Evolutionary conservation across 2,113 vertebrate genomes (phyloP), one percentile per base, ranked within the genome.

Genomic region (Lota lota): DNA sequence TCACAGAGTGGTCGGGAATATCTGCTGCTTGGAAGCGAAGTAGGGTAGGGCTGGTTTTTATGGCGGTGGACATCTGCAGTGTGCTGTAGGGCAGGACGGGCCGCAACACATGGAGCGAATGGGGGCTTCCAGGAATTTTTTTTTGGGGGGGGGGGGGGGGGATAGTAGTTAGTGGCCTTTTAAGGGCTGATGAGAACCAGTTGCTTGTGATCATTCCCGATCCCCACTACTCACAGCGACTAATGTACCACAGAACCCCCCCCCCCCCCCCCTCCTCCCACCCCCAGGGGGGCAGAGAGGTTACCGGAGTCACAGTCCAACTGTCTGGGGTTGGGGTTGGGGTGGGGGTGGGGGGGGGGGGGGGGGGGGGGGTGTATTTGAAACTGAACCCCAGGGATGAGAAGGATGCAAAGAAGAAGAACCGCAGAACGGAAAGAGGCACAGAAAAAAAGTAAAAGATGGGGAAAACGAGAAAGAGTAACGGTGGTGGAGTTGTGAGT

Each of bases 181-280:
- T 82, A 82, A 73, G 74, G 76, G 74, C 81, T 88, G 89, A 90
- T 88, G 85, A 89, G 82, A 90, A 88, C 78, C 89, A 89, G 85
- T 88, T 57, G 59, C 73, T 80, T 74, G 28, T 79, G 81, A 90
- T 90, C 79, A 75, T 73, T 85, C 73, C 68, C 76, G 84, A 79
- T 69, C 73, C 40, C 76, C 72, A 11, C 61, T 79, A 76, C 60
- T 79, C 56, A 75, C 74, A 65, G 77, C 51, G 24, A 72, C 72
- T 76, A 77, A 86, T 85, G 79, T n/a, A 74, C 73, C 68, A 75
- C 82, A 85, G 77, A 81, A 70, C 72, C 68, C 73, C 68, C 16
- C 50, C 7, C n/a, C n/a, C n/a, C n/a, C n/a, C n/a, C n/a, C n/a
- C n/a, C n/a, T n/a, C n/a, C n/a, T n/a, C 72, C 68, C 73, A 66